Percentiles rank a stretch among this genome's conserved stretches.
Evolutionary conservation across 1,140 invertebrate genomes (phyloP).

Genomic region (Leptinotarsa defecta): DNA sequence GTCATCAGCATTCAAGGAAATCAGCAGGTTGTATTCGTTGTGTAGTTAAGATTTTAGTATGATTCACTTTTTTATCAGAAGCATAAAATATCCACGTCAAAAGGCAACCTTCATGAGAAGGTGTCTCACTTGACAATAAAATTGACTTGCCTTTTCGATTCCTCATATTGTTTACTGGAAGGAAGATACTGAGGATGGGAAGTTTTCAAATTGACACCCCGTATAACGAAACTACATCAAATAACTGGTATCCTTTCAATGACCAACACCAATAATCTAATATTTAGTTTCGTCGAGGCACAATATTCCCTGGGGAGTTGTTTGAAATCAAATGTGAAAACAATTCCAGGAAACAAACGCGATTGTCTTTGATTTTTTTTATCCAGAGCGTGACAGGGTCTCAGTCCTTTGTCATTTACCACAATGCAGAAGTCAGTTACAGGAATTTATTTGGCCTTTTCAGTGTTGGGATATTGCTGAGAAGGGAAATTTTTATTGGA

Average conservation of each 20-base stretch:
- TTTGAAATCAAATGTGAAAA: not conserved
- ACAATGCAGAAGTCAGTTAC: not conserved
- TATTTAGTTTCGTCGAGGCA: not conserved
- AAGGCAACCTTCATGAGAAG: too few relatives aligned
- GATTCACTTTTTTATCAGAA: too few relatives aligned
- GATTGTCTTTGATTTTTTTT: not conserved
- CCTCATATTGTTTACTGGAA: too few relatives aligned
- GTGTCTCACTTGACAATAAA: too few relatives aligned
- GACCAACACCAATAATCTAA: not conserved
- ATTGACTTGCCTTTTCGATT: too few relatives aligned
- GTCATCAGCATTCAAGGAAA: too few relatives aligned
- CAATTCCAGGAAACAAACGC: not conserved
- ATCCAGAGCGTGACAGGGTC: not conserved
- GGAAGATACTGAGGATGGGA: too few relatives aligned
- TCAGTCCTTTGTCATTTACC: not conserved
- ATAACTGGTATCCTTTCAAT: not conserved
- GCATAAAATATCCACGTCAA: too few relatives aligned
- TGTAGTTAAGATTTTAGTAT: too few relatives aligned
- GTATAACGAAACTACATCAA: not conserved
- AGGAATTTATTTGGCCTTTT: not conserved
- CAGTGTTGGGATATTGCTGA: not conserved
- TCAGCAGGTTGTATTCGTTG: too few relatives aligned
- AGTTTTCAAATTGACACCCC: too few relatives aligned
- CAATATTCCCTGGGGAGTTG: not conserved
- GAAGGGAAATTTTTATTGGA: not conserved